Conservation (phyloP, 2,797 vertebrate genomes). For the Labeo calbasu region DNA sequence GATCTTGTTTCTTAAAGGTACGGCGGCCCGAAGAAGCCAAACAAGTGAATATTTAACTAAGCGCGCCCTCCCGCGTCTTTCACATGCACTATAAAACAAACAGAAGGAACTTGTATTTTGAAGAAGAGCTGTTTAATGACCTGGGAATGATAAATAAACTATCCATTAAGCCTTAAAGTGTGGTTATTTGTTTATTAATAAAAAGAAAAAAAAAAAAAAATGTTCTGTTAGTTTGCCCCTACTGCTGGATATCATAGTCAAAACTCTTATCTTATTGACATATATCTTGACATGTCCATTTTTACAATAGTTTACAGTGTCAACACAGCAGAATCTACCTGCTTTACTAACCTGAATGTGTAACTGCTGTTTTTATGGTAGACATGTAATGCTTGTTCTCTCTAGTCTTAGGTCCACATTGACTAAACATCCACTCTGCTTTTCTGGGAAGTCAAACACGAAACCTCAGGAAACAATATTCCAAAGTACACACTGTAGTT, state of each 20-base stretch:
- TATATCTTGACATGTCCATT: neutral
- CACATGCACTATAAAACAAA: neutral
- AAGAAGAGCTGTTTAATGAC: neutral
- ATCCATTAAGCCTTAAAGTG: neutral
- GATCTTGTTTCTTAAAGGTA: slow-evolving; percentile 22
- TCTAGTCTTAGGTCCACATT: neutral
- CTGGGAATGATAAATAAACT: neutral
- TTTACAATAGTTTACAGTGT: slow-evolving; percentile 21
- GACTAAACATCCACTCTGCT: neutral
- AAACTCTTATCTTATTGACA: neutral
- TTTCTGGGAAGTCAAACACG: slow-evolving; percentile 13
- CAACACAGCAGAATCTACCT: neutral
- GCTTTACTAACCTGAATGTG: neutral
- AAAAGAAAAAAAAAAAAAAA: neutral
- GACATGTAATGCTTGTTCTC: slow-evolving; percentile 5
- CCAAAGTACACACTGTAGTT: neutral
- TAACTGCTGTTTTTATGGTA: slow-evolving; percentile 11
- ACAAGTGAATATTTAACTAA: neutral
- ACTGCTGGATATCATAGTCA: neutral
- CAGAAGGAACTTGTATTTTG: neutral
- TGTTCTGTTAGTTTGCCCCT: neutral
- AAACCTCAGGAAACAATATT: neutral
- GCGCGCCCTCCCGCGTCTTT: slow-evolving; percentile 39
- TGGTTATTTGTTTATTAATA: neutral
- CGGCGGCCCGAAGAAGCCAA: slow-evolving; percentile 42